phyloP scores from a whole-genome alignment of 2,888 invertebrate genomes.

The Xiphydria camelus region DNA sequence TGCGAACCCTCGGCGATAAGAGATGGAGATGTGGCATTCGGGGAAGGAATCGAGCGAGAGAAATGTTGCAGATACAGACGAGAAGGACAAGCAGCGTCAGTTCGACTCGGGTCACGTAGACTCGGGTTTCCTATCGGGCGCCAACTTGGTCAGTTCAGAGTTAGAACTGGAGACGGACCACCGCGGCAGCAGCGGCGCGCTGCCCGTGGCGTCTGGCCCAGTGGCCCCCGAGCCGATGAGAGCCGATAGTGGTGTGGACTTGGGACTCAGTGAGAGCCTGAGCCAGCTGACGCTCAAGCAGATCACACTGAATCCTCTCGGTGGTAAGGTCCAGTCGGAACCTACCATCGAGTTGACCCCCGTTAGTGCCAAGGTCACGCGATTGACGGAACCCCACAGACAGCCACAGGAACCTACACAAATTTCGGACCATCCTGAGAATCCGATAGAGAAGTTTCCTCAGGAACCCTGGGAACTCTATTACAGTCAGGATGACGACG shows the following conservation, averaged over 20 bases:
- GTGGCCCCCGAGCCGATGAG: slow-evolving; percentile 55
- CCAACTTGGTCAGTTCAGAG: slow-evolving; percentile 33
- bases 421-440: neutral
- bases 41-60: slow-evolving; percentile 18
- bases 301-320: slow-evolving; percentile 46
- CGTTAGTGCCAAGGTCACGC: slow-evolving; percentile 21
- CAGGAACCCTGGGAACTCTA: slow-evolving; percentile 66
- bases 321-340: slow-evolving; percentile 32
- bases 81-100: slow-evolving; percentile 17
- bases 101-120: slow-evolving; percentile 38
- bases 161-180: slow-evolving; percentile 6
- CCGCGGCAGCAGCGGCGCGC: neutral
- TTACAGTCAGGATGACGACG: slow-evolving; percentile 80
- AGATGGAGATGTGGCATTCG: slow-evolving; percentile 30
- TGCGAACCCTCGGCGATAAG: too few relatives aligned
- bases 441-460: slow-evolving; percentile 11
- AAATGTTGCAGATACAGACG: slow-evolving; percentile 33
- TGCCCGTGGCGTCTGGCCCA: too few relatives aligned
- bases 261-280: slow-evolving; percentile 66
- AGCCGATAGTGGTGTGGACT: slow-evolving; percentile 71
- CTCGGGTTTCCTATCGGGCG: slow-evolving; percentile 48
- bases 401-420: slow-evolving; percentile 21
- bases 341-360: slow-evolving; percentile 33
- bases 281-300: slow-evolving; percentile 63
- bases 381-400: neutral